A percentile compares a stretch with the other conserved stretches of the same genome.
Evolutionary conservation across 2,113 vertebrate species (phyloP).

Genomic region (Cygnus atratus): DNA sequence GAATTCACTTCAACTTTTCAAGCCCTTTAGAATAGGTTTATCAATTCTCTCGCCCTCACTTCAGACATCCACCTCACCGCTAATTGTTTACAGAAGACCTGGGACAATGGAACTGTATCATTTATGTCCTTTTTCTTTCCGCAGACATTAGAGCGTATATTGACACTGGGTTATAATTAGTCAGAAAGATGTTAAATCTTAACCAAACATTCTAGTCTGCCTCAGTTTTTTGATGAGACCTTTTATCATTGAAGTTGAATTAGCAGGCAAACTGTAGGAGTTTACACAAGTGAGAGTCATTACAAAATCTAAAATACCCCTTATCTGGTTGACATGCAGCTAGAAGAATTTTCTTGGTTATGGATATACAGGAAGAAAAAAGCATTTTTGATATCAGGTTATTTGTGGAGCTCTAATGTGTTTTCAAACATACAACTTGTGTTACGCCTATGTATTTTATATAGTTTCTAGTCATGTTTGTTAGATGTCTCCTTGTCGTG

Average conservation of each 20-base stretch:
- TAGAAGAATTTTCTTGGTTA: constrained; percentile 12
- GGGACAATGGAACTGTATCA: constrained; percentile 1
- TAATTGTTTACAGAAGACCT: constrained; percentile 53
- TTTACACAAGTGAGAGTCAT: constrained; percentile 32
- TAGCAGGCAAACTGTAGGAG: neutral
- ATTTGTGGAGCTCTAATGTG: constrained; percentile 13
- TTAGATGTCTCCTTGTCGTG: constrained; percentile 42
- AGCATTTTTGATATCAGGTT: neutral
- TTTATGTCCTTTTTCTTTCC: constrained; percentile 39
- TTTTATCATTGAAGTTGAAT: constrained; percentile 34
- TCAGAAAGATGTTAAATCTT: constrained; percentile 51
- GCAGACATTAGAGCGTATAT: constrained; percentile 3
- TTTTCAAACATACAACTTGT: constrained; percentile 31
- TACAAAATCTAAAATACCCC: constrained; percentile 37
- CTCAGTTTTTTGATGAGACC: constrained; percentile 45
- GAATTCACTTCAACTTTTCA: constrained; percentile 75
- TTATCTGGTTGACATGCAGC: neutral
- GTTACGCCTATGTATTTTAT: constrained; percentile 31
- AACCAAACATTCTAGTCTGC: constrained; percentile 31
- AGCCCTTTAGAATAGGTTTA: constrained; percentile 68
- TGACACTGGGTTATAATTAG: constrained; percentile 49
- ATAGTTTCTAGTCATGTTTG: constrained; percentile 29
- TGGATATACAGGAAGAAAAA: neutral
- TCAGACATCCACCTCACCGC: neutral
- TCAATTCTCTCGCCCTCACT: constrained; percentile 58